Percentiles rank a stretch among this genome's conserved stretches.
These are phyloP conservation scores for Smittia sp. DNA, from an alignment of 2,888 invertebrate genomes.

Conservation along the genomic window DNA sequence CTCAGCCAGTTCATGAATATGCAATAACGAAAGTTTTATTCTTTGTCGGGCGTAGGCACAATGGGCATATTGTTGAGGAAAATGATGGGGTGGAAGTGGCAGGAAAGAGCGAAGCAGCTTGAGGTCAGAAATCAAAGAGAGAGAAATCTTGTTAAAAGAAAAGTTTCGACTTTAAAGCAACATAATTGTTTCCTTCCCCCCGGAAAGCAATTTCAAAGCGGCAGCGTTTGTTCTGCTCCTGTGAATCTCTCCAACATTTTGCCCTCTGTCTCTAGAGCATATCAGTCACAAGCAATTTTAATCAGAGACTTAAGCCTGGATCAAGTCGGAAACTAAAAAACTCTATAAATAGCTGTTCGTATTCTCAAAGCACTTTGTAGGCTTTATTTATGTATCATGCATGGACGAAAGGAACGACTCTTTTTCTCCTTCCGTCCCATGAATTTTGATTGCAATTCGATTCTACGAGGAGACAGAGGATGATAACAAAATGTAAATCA, in stretches of 20 bases:
- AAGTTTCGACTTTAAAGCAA: background rate
- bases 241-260: background rate
- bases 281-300: conserved; percentile 1
- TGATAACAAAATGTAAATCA: background rate
- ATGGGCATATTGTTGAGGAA: background rate
- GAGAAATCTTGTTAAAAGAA: background rate
- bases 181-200: conserved; percentile 14
- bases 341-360: background rate
- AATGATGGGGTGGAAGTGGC: background rate
- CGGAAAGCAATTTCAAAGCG: background rate
- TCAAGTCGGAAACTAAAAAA: background rate
- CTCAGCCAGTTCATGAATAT: conserved; percentile 8
- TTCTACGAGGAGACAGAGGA: background rate
- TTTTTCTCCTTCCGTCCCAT: background rate
- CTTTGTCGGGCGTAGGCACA: background rate
- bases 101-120: background rate
- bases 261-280: too few relatives aligned
- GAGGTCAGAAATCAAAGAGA: conserved; percentile 3
- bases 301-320: conserved; percentile 11
- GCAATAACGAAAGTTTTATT: background rate
- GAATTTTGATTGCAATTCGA: conserved; percentile 4
- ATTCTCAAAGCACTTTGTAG: background rate
- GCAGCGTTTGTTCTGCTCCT: background rate
- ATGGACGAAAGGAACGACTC: background rate
- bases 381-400: background rate